Base-by-base conservation (phyloP, 2,113 vertebrate genomes). In the Tenebrosternarchus preto region DNA sequence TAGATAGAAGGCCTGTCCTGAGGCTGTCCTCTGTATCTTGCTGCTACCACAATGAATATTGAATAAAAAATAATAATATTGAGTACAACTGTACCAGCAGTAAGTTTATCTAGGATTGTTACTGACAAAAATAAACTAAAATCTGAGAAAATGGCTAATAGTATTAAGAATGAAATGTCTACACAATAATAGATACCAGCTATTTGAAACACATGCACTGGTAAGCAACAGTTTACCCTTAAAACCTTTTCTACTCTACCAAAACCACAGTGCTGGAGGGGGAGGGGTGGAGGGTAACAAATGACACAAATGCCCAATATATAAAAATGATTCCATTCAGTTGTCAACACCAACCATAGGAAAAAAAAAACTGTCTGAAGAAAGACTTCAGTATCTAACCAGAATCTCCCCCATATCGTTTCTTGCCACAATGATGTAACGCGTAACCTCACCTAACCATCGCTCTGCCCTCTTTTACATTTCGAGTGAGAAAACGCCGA, bases 51-150 rank as follows among this genome's bases (percentile, higher is more conserved):
- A 89, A 89, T 89, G 92, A 93, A 82, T 88, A 93, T 91, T 91
- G 91, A 92, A 95, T 90, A 93, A 89, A 93, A 93, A 94, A 93
- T 73, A 88, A 90, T 85, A 90, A 91, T 85, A 92, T 92, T 90
- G 94, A 95, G 94, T 96, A 97, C 94, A 92, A 98, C 98, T 99
- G 97, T 95, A 94, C 97, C 98, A 99, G 98, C 97, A 99, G 98
- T 97, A 95, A 95, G 93, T 95, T 92, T 94, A 95, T 93, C 94
- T 95, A 95, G 90, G 93, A 92, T 93, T 92, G 94, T 95, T 95
- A 96, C 93, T 94, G 95, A 94, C 91, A 92, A 95, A 92, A 90
- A 94, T 92, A 95, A 90, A 83, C 88, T 92, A 93, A 88, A 90
- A 95, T 94, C 92, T 90, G 93, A 93, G 88, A 88, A 76, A 87